Evolutionary conservation across 2,113 vertebrate species (phyloP).

Genomic region (Antechinus flavipes): DNA sequence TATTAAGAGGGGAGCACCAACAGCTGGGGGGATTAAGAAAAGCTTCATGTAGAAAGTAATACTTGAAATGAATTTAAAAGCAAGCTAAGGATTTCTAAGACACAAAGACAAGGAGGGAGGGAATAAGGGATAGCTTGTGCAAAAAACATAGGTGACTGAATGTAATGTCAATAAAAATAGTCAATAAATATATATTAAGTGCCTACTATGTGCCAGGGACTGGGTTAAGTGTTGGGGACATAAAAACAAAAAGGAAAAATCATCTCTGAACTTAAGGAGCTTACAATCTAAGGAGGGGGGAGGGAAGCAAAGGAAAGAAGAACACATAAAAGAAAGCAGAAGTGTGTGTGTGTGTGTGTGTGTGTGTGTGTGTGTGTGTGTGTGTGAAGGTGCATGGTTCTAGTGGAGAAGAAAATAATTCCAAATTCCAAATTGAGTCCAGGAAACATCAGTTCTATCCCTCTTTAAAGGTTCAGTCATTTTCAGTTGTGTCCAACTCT

Average conservation of each 20-base stretch:
- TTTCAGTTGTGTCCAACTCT: too few species aligned
- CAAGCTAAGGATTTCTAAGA: too few species aligned
- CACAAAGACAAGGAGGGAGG: too few species aligned
- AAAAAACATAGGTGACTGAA: background rate
- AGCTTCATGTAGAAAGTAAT: background rate
- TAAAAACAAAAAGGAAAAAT: background rate
- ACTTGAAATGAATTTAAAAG: background rate
- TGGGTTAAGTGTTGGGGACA: background rate
- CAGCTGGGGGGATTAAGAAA: background rate
- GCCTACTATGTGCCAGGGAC: background rate
- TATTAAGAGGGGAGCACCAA: background rate
- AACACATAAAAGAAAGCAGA: background rate
- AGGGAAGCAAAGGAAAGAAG: background rate
- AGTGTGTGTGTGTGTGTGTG: background rate
- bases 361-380: background rate
- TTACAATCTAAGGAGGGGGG: background rate
- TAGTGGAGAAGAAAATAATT: background rate
- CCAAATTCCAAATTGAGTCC: background rate
- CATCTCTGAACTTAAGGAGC: background rate
- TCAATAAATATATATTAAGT: background rate
- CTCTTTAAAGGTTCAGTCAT: background rate
- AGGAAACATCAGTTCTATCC: background rate
- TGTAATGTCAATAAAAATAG: background rate
- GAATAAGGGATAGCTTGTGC: background rate
- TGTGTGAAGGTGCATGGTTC: background rate